phyloP scores from a whole-genome alignment of 2,888 invertebrate species.

The Archips crataeganus region DNA sequence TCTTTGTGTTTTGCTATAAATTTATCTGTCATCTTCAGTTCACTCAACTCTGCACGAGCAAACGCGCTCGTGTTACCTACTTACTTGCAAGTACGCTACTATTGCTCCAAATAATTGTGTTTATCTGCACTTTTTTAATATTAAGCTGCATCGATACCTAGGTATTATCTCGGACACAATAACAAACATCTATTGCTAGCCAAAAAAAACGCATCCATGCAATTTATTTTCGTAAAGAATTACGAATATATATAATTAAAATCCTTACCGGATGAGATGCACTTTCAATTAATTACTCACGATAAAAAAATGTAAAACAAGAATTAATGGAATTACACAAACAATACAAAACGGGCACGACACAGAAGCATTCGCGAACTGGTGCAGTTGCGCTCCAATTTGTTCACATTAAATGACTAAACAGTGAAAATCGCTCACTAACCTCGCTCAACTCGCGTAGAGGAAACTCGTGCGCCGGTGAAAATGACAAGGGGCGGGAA shows the following conservation, averaged over 20 bases:
- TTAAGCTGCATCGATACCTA: constrained; percentile 24
- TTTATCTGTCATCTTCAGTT: constrained; percentile 47
- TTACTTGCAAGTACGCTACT: constrained; percentile 34
- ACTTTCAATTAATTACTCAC: constrained; percentile 13
- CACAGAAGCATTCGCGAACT: constrained; percentile 47
- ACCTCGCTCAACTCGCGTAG: constrained; percentile 72
- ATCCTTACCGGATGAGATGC: constrained; percentile 24
- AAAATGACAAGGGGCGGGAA: constrained; percentile 70
- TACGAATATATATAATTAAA: neutral
- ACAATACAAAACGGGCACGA: constrained; percentile 40
- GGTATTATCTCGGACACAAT: constrained; percentile 10
- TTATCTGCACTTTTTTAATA: constrained; percentile 46
- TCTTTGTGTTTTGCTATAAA: neutral
- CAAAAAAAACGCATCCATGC: neutral
- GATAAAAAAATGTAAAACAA: constrained; percentile 30
- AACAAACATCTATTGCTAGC: constrained; percentile 9
- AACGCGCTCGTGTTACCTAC: constrained; percentile 35
- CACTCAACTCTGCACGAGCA: constrained; percentile 65
- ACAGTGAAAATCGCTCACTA: constrained; percentile 64
- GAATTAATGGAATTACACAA: constrained; percentile 43
- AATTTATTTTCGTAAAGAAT: neutral
- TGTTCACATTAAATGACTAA: constrained; percentile 44
- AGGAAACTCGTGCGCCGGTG: constrained; percentile 70
- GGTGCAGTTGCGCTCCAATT: constrained; percentile 48
- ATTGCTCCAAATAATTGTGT: constrained; percentile 61